Percentiles rank a stretch among this genome's conserved stretches.
phyloP scores from a whole-genome alignment of 2,888 invertebrate species.

The Hoplodrina ambigua region DNA sequence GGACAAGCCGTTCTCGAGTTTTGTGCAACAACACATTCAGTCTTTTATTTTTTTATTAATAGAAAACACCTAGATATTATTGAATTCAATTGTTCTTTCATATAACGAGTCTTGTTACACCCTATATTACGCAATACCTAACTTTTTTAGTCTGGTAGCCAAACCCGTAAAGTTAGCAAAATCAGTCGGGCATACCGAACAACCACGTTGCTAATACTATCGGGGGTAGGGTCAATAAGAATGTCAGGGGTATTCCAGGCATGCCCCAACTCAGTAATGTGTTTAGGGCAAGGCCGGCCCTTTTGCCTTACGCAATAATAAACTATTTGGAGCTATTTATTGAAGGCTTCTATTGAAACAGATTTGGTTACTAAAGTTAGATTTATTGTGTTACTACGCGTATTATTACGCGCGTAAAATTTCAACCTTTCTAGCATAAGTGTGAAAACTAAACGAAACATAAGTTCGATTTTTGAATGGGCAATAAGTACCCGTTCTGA shows the following conservation, averaged over 20 bases:
- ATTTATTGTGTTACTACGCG: not conserved
- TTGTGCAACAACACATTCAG: too few species aligned
- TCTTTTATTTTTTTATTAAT: too few species aligned
- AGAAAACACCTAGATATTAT: too few species aligned
- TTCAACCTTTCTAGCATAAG: too few species aligned
- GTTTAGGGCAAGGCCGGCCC: conserved; percentile 28
- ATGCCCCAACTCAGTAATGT: conserved; percentile 39
- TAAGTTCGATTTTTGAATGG: too few species aligned
- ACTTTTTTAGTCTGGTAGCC: not conserved
- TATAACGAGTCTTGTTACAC: too few species aligned
- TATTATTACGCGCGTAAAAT: not conserved
- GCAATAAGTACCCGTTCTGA: too few species aligned
- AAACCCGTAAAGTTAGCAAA: not conserved
- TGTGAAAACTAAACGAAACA: too few species aligned
- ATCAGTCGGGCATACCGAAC: not conserved
- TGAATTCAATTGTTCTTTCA: too few species aligned
- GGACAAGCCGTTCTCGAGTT: too few species aligned
- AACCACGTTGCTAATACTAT: conserved; percentile 13
- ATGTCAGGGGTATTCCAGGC: conserved; percentile 24
- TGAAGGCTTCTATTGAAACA: conserved; percentile 21
- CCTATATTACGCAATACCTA: too few species aligned
- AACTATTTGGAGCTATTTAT: conserved; percentile 35
- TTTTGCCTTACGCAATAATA: conserved; percentile 15
- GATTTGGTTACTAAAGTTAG: not conserved
- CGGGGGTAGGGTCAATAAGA: conserved; percentile 25